A percentile compares a stretch with the other conserved stretches of the same genome.
These are phyloP conservation scores for Nematopogon swammerdamellus DNA, from an alignment of 2,888 invertebrate genomes.

Conservation along the genomic window DNA sequence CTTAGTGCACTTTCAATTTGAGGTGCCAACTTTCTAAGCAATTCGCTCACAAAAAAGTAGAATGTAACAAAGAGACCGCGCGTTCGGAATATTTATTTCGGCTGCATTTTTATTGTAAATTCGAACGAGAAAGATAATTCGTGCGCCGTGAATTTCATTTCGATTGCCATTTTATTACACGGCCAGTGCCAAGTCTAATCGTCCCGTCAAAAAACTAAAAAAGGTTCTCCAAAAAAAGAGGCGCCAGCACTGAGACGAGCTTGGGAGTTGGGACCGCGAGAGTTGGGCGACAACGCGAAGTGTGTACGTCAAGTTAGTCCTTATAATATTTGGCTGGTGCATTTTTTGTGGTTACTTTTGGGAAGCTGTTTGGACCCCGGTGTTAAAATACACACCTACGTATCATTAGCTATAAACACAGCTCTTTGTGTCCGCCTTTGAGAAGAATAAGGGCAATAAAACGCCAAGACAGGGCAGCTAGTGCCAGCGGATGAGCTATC, in stretches of 20 bases:
- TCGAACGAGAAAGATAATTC: neutral
- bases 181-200: conserved; percentile 37
- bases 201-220: conserved; percentile 34
- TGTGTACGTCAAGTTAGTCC: conserved; percentile 23
- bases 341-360: conserved; percentile 43
- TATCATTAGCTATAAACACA: conserved; percentile 54
- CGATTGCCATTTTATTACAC: conserved; percentile 47
- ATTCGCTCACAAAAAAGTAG: too few species aligned
- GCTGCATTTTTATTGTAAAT: too few species aligned
- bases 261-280: too few species aligned
- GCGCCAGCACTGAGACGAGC: conserved; percentile 36
- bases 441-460: conserved; percentile 48
- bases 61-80: too few species aligned
- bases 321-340: conserved; percentile 41
- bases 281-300: neutral
- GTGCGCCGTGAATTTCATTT: conserved; percentile 16
- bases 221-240: conserved; percentile 42
- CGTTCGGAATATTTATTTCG: too few species aligned
- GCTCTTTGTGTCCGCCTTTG: conserved; percentile 46
- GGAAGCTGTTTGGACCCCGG: conserved; percentile 25
- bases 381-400: conserved; percentile 57
- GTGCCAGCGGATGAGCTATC: conserved; percentile 24
- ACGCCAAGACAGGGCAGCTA: conserved; percentile 25
- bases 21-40: too few species aligned
- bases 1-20: too few species aligned